A percentile compares a stretch with the other conserved stretches of the same genome.
phyloP scores from a whole-genome alignment of 92 coral and sea anemone species.

The Porites evermanni region DNA sequence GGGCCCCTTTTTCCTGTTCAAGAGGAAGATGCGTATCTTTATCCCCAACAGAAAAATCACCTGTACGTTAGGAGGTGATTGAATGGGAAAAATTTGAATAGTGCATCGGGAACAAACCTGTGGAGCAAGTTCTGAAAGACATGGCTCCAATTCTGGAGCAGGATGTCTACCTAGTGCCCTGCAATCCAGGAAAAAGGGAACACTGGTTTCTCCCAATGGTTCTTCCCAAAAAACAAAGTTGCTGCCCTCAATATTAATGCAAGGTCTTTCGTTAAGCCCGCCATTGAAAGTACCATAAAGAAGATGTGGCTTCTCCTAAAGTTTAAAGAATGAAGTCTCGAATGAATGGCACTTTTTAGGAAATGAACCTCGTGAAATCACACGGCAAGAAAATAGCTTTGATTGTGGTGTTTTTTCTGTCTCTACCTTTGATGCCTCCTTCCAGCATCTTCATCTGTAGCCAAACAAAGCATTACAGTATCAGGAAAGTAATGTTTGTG shows the following conservation, averaged over 20 bases:
- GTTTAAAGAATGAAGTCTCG: background rate
- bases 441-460: constrained; percentile 38
- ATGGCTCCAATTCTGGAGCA: constrained; percentile 59
- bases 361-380: background rate
- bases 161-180: constrained; percentile 54
- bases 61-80: constrained; percentile 29
- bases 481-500: constrained; percentile 45
- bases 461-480: constrained; percentile 22
- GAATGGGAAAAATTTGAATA: constrained; percentile 64
- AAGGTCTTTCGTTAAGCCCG: constrained; percentile 46
- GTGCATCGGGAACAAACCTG: constrained; percentile 34
- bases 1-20: too few relatives aligned
- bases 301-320: constrained; percentile 9
- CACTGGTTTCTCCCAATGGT: constrained; percentile 60
- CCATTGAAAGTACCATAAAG: constrained; percentile 45
- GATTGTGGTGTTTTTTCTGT: constrained; percentile 39
- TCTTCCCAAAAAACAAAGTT: constrained; percentile 27
- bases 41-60: background rate
- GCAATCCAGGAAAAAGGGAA: constrained; percentile 46
- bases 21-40: constrained; percentile 33
- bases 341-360: constrained; percentile 6
- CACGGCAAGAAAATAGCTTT: constrained; percentile 4
- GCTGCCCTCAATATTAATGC: constrained; percentile 59
- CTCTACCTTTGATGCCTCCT: constrained; percentile 26
- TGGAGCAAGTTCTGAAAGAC: constrained; percentile 40